phyloP scores from a whole-genome alignment of 1,140 invertebrate species.

The Akabosia matsudoensis region DNA sequence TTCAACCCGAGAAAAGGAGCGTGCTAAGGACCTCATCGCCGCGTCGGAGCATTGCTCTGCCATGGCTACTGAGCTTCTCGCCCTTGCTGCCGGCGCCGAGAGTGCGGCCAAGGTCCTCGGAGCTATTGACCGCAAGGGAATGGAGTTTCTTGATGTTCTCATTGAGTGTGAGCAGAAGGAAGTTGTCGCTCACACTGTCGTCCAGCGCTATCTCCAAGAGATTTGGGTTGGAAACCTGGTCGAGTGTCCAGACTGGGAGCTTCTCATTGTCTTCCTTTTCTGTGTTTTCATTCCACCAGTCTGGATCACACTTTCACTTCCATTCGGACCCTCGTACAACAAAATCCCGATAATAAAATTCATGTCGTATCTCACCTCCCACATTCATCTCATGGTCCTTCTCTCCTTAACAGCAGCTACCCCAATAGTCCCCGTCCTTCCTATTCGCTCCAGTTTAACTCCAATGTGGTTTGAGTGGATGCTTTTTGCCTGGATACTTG shows the following conservation, averaged over 20 bases:
- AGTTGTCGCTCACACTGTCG: slow-evolving; percentile 55
- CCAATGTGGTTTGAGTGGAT: slow-evolving; percentile 91
- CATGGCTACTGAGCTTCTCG: slow-evolving; percentile 92
- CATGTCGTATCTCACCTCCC: slow-evolving; percentile 96
- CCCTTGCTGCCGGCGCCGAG: slow-evolving; percentile 86
- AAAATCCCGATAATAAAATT: slow-evolving; percentile 96
- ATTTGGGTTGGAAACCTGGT: slow-evolving; percentile 90
- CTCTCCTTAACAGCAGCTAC: slow-evolving; percentile 82
- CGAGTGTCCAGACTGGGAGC: slow-evolving; percentile 91
- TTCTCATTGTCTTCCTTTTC: slow-evolving; percentile 80
- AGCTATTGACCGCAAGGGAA: slow-evolving; percentile 82
- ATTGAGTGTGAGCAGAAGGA: slow-evolving; percentile 56
- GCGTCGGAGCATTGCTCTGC: slow-evolving; percentile 92
- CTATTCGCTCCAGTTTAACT: slow-evolving; percentile 54
- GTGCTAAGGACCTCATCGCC: slow-evolving; percentile 88
- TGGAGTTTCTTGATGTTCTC: slow-evolving; percentile 91
- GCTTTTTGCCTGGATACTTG: slow-evolving; percentile 90
- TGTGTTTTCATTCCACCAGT: slow-evolving; percentile 91
- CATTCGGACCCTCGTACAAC: slow-evolving; percentile 89
- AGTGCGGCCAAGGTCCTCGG: slow-evolving; percentile 85
- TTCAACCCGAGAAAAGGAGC: slow-evolving; percentile 80
- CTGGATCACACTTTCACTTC: slow-evolving; percentile 93
- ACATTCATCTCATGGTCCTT: slow-evolving; percentile 92
- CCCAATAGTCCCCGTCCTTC: slow-evolving; percentile 75
- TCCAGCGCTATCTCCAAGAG: slow-evolving; percentile 88